phyloP scores from a whole-genome alignment of 2,113 vertebrate species.

The Enhydra lutris region DNA sequence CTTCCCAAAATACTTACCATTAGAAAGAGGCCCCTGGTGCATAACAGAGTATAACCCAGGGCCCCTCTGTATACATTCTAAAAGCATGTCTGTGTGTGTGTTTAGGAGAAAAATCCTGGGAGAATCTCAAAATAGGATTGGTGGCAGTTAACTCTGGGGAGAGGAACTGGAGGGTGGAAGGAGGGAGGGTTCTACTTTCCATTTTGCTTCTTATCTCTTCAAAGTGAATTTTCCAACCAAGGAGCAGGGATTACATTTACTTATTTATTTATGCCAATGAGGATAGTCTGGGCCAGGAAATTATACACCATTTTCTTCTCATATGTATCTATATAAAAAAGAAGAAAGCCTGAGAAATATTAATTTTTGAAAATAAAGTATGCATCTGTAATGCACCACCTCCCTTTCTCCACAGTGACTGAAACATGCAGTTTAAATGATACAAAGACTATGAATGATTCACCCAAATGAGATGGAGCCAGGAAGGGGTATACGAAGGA shows the following conservation, averaged over 20 bases:
- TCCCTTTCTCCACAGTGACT: neutral
- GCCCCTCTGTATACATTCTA: neutral
- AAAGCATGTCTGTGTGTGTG: neutral
- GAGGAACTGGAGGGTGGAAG: neutral
- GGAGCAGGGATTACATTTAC: neutral
- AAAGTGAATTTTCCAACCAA: neutral
- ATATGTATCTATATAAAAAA: neutral
- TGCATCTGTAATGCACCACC: neutral
- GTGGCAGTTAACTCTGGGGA: neutral
- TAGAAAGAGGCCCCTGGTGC: neutral
- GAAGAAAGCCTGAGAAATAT: neutral
- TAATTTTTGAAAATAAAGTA: neutral
- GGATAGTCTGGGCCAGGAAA: neutral
- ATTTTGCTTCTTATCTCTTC: neutral
- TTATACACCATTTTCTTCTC: neutral
- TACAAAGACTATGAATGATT: neutral
- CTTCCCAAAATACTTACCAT: neutral
- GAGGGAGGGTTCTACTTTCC: neutral
- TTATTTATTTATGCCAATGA: constrained; percentile 1
- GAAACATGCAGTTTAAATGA: constrained; percentile 21
- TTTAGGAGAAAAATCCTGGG: neutral
- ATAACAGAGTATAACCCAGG: accelerated
- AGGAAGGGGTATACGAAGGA: neutral
- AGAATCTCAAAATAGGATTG: neutral
- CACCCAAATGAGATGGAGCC: neutral